Base-by-base conservation (phyloP, 2,888 invertebrate species). In the Caenorhabditis sinica region DNA sequence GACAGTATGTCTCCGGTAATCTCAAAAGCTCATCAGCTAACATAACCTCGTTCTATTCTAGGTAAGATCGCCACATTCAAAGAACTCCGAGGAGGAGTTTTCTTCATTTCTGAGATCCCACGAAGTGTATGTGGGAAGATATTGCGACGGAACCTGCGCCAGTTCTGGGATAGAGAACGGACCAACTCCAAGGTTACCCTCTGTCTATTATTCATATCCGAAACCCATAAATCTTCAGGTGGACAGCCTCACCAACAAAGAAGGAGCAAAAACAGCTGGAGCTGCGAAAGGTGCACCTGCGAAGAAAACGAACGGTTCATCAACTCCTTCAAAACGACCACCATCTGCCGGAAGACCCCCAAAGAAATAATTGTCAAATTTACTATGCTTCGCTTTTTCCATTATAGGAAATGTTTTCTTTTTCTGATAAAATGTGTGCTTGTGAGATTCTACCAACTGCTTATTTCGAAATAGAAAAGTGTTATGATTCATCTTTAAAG, bases 61-160 rank as follows among this genome's bases (percentile, higher is more conserved):
- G 91, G 90, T 28, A 91, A 92, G 71, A 90, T 92, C 15, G 87
- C 90, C 3, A 87, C 87, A 17, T 90, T 92, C 88, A 92, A 91
- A 75, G 92, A 92, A 60, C 87, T 92, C 8, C 86, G 91, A 20
- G 91, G 91, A 45, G 90, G 91, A n/a, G 90, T 92, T 0, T 92
- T 90, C 71, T 92, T 92, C 83, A 88, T 92, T 36, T 88, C 90
- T 2, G 92, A 92, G 49, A 92, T 92, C 74, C 92, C 92, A 0
- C 79, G 92, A 72, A 90, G 87, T 66, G 73, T 86, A 5, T 90
- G 90, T 65, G 92, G 92, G 56, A 91, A 91, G 58, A 88, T 90
- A 17, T 58, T 87, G 74, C 85, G 92, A 65, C 71, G 88, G 6
- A 89, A 90, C 43, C 80, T 92, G 72, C 82, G 89, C 9, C 89